Evolutionary conservation across 2,797 vertebrate species (phyloP).

Genomic region (Sebastiscus tertius): DNA sequence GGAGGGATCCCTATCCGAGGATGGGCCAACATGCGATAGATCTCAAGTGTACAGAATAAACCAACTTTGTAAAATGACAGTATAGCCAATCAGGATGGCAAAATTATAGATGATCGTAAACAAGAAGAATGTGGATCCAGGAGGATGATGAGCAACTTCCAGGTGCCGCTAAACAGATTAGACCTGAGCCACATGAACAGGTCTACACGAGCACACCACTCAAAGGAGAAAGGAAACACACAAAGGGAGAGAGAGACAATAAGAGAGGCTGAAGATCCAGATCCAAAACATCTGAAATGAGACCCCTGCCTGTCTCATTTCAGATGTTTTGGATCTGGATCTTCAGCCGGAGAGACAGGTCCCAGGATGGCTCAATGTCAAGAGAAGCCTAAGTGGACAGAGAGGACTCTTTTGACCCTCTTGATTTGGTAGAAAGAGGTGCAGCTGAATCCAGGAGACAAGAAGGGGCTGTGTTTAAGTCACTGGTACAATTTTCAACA

Average conservation of each 20-base stretch:
- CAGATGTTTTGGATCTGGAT: no score
- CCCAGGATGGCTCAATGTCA: no score
- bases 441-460: neutral
- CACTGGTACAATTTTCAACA: neutral
- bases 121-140: neutral
- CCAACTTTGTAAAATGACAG: neutral
- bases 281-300: neutral
- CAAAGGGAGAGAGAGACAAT: neutral
- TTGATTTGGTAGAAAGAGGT: neutral
- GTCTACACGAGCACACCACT: neutral
- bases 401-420: neutral
- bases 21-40: neutral
- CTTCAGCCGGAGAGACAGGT: no score
- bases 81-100: neutral
- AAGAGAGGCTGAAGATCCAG: neutral
- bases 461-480: neutral
- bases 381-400: neutral
- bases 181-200: neutral
- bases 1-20: no score
- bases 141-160: neutral
- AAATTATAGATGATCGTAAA: neutral
- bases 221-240: neutral
- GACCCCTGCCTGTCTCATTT: no score
- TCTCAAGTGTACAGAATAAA: neutral
- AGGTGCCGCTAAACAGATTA: neutral